phyloP scores from a whole-genome alignment of 1,140 invertebrate species.

The Chrysopa pallens region DNA sequence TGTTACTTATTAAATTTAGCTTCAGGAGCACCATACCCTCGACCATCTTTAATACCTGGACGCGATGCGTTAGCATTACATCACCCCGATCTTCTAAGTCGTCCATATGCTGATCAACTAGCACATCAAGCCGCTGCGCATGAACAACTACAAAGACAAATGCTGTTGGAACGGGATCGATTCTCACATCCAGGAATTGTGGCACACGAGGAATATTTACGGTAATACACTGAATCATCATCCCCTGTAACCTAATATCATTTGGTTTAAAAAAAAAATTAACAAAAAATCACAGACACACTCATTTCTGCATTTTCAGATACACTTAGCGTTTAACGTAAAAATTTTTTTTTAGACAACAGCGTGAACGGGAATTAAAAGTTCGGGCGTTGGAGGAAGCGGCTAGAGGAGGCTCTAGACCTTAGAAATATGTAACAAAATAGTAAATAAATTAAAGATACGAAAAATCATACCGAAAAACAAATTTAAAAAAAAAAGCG shows the following conservation, averaged over 20 bases:
- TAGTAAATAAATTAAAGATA: no score
- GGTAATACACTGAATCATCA: slow-evolving; percentile 26
- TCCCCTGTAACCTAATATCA: no score
- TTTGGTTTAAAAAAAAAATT: no score
- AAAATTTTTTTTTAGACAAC: slow-evolving; percentile 39
- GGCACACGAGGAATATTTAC: slow-evolving; percentile 63
- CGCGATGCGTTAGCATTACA: slow-evolving; percentile 39
- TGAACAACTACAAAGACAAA: slow-evolving; percentile 69
- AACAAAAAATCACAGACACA: background rate
- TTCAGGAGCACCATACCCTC: slow-evolving; percentile 37
- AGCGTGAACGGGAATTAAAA: slow-evolving; percentile 67
- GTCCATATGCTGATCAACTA: slow-evolving; percentile 67
- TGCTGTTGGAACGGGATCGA: slow-evolving; percentile 64
- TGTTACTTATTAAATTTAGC: slow-evolving; percentile 17
- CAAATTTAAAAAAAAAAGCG: no score
- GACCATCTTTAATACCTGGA: slow-evolving; percentile 35
- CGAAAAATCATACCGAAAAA: no score
- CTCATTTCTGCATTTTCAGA: background rate
- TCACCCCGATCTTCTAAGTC: slow-evolving; percentile 55
- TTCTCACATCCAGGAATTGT: slow-evolving; percentile 45
- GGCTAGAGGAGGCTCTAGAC: slow-evolving; percentile 46
- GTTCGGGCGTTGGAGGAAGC: slow-evolving; percentile 71
- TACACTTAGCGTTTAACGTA: slow-evolving; percentile 1
- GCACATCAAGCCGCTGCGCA: slow-evolving; percentile 64
- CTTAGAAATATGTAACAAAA: slow-evolving; percentile 20